These are phyloP conservation scores for Actinostola sp. DNA, from an alignment of 92 coral and sea anemone genomes.

Conservation along the genomic window DNA sequence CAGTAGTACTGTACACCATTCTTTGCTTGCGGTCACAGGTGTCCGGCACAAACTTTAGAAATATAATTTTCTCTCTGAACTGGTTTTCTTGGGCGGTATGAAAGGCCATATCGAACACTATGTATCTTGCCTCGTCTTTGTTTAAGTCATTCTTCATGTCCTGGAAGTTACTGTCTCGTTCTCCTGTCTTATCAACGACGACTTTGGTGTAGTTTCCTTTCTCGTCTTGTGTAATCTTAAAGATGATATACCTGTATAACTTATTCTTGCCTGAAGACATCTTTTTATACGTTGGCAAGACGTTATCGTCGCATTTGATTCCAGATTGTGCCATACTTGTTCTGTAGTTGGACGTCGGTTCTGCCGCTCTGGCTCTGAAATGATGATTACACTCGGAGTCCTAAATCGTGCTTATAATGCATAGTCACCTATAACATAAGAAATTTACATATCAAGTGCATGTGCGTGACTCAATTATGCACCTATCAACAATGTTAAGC, in stretches of 20 bases:
- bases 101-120: neutral
- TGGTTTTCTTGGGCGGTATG: neutral
- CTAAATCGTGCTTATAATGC: no score
- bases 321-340: neutral
- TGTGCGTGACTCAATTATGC: neutral
- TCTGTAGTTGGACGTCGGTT: no score
- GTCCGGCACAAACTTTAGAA: neutral
- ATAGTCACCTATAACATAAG: neutral
- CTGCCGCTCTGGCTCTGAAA: no score
- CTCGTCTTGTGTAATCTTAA: neutral
- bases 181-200: slow-evolving; percentile 23
- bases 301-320: neutral
- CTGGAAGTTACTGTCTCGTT: neutral
- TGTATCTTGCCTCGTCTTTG: neutral
- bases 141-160: slow-evolving; percentile 3
- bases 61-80: slow-evolving; percentile 6
- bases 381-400: no score
- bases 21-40: neutral
- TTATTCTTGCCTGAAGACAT: neutral
- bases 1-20: neutral
- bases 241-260: neutral
- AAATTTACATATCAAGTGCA: neutral
- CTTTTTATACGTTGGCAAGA: neutral
- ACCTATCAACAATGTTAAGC: no score
- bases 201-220: slow-evolving; percentile 4